Evolutionary conservation across 2,113 vertebrate species (phyloP).

Genomic region (Sphyrna mokarran): DNA sequence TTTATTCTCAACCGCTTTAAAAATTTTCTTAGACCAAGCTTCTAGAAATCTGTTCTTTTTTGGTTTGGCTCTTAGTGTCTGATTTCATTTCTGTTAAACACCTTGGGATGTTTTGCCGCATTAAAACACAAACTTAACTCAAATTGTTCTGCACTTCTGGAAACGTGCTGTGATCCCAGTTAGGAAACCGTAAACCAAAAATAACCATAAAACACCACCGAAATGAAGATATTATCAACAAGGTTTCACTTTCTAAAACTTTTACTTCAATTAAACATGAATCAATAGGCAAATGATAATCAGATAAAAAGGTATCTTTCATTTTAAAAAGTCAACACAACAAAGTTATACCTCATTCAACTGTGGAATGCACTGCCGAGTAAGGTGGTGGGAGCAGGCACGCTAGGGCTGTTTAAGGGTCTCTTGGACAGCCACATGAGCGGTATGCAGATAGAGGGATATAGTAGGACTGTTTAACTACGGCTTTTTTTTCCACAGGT

Average conservation of each 20-base stretch:
- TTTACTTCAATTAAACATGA: neutral
- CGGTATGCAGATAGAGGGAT: no score
- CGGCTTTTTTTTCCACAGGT: no score
- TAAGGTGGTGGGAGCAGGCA: no score
- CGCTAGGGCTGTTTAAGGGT: no score
- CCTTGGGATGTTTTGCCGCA: neutral
- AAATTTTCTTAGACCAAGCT: neutral
- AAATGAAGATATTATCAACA: neutral
- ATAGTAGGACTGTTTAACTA: no score
- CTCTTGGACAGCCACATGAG: no score
- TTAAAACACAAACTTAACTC: neutral
- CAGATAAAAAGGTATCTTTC: neutral
- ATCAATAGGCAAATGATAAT: neutral
- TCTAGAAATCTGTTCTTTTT: neutral
- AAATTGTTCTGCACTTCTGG: neutral
- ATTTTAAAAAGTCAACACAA: neutral
- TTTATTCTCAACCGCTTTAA: neutral
- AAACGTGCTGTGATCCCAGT: neutral
- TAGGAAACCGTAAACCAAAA: neutral
- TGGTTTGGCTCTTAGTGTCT: neutral
- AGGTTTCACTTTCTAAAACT: neutral
- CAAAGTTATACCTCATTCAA: neutral
- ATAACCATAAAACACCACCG: neutral
- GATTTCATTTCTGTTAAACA: neutral
- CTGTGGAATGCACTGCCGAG: no score